Percentiles rank a stretch among this genome's conserved stretches.
Conservation (phyloP, 1,140 invertebrate genomes). For the Zaprionus camerounensis region DNA sequence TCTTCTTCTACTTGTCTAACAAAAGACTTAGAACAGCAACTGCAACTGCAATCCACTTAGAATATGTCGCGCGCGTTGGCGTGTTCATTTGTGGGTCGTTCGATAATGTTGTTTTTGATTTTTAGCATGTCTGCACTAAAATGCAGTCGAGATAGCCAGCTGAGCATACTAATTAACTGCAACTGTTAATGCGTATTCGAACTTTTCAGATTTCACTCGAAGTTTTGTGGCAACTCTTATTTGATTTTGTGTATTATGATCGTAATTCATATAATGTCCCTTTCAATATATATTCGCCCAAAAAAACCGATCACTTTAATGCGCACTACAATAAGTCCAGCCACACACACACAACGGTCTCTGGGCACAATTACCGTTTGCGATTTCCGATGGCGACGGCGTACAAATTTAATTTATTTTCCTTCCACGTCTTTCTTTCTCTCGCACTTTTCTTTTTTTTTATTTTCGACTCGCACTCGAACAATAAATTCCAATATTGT, state of each 20-base stretch:
- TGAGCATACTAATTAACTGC: constrained; percentile 1
- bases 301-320: constrained; percentile 12
- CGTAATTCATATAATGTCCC: constrained; percentile 1
- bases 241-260: neutral
- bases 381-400: constrained; percentile 71
- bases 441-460: constrained; percentile 55
- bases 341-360: constrained; percentile 25
- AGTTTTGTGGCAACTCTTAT: neutral
- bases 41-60: constrained; percentile 29
- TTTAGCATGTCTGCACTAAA: constrained; percentile 41
- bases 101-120: constrained; percentile 13
- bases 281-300: neutral
- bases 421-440: constrained; percentile 59
- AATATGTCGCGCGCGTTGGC: neutral
- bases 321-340: constrained; percentile 32
- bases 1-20: constrained; percentile 11
- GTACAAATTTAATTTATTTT: constrained; percentile 73
- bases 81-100: constrained; percentile 11
- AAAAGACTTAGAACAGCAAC: constrained; percentile 70
- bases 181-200: neutral
- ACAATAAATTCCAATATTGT: constrained; percentile 54
- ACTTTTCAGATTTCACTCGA: neutral
- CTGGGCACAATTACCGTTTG: constrained; percentile 70
- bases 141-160: neutral
- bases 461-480: constrained; percentile 25